Evolutionary conservation across 2,113 vertebrate genomes (phyloP).

Genomic region (Corythaeola cristata): DNA sequence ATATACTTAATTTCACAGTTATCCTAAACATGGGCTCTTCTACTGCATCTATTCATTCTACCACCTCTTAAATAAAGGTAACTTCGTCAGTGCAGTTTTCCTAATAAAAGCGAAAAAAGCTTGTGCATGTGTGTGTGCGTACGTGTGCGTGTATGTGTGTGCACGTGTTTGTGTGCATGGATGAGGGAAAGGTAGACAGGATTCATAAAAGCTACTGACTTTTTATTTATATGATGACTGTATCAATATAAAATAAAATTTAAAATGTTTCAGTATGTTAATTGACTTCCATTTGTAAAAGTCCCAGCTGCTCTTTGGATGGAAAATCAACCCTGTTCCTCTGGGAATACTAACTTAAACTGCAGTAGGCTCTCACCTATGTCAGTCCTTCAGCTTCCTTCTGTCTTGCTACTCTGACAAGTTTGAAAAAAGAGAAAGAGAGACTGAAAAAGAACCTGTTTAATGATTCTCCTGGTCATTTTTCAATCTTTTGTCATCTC

Average conservation of each 20-base stretch:
- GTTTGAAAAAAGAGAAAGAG: background rate
- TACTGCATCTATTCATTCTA: background rate
- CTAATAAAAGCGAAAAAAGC: background rate
- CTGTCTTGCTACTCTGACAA: constrained; percentile 1
- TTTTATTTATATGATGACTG: background rate
- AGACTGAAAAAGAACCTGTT: constrained; percentile 29
- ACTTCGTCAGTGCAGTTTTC: background rate
- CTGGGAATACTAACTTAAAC: background rate
- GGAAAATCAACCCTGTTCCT: background rate
- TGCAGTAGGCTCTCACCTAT: constrained; percentile 11
- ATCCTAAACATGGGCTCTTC: background rate
- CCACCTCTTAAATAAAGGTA: background rate
- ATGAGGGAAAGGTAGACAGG: background rate
- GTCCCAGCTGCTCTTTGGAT: background rate
- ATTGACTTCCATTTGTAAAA: constrained; percentile 41
- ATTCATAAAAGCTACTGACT: background rate
- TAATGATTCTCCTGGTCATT: background rate
- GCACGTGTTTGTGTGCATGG: background rate
- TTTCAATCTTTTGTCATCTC: constrained; percentile 22
- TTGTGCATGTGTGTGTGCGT: background rate
- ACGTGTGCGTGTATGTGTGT: background rate
- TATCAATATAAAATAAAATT: background rate
- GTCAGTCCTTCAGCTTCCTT: background rate
- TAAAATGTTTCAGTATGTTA: background rate
- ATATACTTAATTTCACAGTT: background rate